These are phyloP conservation scores for Vanessa atalanta DNA, from an alignment of 1,140 invertebrate species.

Conservation along the genomic window DNA sequence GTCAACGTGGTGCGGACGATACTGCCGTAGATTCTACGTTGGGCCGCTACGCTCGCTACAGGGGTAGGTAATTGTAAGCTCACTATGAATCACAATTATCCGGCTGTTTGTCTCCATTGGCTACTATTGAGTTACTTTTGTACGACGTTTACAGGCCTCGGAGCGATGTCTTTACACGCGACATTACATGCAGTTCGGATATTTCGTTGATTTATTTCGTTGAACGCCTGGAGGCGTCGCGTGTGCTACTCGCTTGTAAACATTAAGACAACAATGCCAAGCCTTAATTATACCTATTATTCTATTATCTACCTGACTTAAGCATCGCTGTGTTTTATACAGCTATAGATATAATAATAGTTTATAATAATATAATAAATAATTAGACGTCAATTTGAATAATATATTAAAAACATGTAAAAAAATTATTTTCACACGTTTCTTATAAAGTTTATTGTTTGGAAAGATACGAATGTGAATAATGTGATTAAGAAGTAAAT, in stretches of 20 bases:
- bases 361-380: too few species aligned
- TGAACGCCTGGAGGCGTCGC: constrained; percentile 5
- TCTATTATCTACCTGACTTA: constrained; percentile 12
- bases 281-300: constrained; percentile 1
- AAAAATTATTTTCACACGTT: not conserved
- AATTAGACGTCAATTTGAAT: too few species aligned
- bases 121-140: constrained; percentile 6
- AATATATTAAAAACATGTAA: not conserved
- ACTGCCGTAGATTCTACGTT: constrained; percentile 58
- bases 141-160: constrained; percentile 15
- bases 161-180: constrained; percentile 9
- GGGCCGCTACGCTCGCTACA: constrained; percentile 60
- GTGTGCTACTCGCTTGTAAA: constrained; percentile 7
- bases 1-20: constrained; percentile 45
- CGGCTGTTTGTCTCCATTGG: constrained; percentile 22
- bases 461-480: not conserved
- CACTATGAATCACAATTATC: constrained; percentile 45
- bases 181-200: not conserved
- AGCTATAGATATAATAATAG: not conserved
- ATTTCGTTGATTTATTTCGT: not conserved
- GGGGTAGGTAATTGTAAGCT: constrained; percentile 60
- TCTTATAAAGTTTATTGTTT: not conserved
- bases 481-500: not conserved
- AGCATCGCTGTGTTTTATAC: not conserved
- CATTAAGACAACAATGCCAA: not conserved